A percentile compares a stretch with the other conserved stretches of the same genome.
Conservation (phyloP, 2,113 vertebrate species). For the Xyliphius kryptos region DNA sequence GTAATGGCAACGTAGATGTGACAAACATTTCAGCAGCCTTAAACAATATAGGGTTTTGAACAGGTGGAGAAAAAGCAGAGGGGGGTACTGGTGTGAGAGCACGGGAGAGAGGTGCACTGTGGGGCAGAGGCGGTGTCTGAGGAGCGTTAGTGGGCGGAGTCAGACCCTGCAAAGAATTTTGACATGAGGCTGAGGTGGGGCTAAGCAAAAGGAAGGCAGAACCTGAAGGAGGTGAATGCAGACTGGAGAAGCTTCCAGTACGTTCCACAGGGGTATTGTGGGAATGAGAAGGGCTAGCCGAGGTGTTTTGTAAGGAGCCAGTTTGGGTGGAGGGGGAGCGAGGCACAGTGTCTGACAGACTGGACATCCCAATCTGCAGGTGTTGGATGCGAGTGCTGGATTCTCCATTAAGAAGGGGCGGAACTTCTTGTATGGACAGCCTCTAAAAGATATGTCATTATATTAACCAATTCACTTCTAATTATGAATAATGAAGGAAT, state of each 20-base stretch:
- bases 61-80: slow-evolving; percentile 46
- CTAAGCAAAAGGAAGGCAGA: slow-evolving; percentile 58
- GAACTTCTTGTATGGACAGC: slow-evolving; percentile 71
- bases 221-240: slow-evolving; percentile 43
- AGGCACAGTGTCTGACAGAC: slow-evolving; percentile 46
- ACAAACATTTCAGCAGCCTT: slow-evolving; percentile 58
- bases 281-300: slow-evolving; percentile 32
- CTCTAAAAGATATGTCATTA: slow-evolving; percentile 52
- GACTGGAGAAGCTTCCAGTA: neutral
- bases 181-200: slow-evolving; percentile 46
- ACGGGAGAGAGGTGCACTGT: slow-evolving; percentile 68
- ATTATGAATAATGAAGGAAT: neutral
- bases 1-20: slow-evolving; percentile 71
- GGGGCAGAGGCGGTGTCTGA: slow-evolving; percentile 65
- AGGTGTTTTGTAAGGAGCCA: slow-evolving; percentile 29
- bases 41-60: slow-evolving; percentile 53
- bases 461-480: neutral
- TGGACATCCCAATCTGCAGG: slow-evolving; percentile 41
- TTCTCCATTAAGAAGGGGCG: slow-evolving; percentile 64
- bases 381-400: slow-evolving; percentile 55
- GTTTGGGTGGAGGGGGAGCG: slow-evolving; percentile 39
- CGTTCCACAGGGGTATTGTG: slow-evolving; percentile 51
- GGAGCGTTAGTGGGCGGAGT: slow-evolving; percentile 59
- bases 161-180: slow-evolving; percentile 54
- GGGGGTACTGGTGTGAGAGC: slow-evolving; percentile 65